phyloP scores from a whole-genome alignment of 2,888 invertebrate genomes.

The Hipparchia sbordonii region DNA sequence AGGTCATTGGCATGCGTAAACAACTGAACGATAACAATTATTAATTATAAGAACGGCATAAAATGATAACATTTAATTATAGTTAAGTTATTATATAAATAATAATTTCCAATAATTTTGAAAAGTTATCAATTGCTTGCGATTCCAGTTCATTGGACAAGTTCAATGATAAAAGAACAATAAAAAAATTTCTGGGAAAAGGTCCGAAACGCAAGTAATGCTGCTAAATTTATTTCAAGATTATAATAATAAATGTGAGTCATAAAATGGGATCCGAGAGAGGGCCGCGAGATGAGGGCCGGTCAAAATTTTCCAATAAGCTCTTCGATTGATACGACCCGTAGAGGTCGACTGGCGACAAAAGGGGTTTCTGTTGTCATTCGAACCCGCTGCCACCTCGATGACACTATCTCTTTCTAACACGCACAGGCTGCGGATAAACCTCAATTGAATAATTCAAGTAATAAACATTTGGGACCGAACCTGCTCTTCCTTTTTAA shows the following conservation, averaged over 20 bases:
- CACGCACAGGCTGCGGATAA: slow-evolving; percentile 40
- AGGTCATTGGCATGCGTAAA: slow-evolving; percentile 41
- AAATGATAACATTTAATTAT: slow-evolving; percentile 11
- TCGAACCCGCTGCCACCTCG: slow-evolving; percentile 16
- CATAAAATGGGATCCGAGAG: slow-evolving; percentile 10
- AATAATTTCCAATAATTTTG: slow-evolving; percentile 25
- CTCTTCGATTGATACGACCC: slow-evolving; percentile 34
- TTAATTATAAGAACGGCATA: slow-evolving; percentile 27
- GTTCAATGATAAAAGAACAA: slow-evolving; percentile 6
- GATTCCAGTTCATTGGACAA: neutral
- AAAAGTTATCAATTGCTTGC: slow-evolving; percentile 20
- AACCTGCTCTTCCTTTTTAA: slow-evolving; percentile 47
- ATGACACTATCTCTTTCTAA: slow-evolving; percentile 36
- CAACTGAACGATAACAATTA: slow-evolving; percentile 33
- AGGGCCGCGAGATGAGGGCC: slow-evolving; percentile 1
- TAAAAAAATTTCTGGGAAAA: neutral
- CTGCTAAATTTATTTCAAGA: neutral
- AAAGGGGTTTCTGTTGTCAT: slow-evolving; percentile 28
- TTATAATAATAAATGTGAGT: slow-evolving; percentile 1
- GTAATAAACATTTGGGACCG: slow-evolving; percentile 48
- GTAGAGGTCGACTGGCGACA: slow-evolving; percentile 25
- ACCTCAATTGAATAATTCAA: slow-evolving; percentile 50
- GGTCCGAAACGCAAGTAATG: neutral
- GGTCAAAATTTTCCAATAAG: slow-evolving; percentile 29
- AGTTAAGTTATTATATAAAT: slow-evolving; percentile 31